Evolutionary conservation across 2,797 vertebrate genomes (phyloP).

Genomic region (Yasuhikotakia modesta): DNA sequence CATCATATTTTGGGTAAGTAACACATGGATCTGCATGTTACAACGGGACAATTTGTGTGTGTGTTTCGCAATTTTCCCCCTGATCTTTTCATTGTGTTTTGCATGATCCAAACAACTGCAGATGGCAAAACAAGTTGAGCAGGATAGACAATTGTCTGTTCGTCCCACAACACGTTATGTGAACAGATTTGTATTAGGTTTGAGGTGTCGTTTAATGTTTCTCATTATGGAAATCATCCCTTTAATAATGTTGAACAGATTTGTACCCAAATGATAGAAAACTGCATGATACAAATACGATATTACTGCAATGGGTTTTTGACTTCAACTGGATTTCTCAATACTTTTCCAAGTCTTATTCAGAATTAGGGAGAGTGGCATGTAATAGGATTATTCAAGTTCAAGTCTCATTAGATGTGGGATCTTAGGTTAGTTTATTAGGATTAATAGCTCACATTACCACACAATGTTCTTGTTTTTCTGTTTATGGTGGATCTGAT

Average conservation of each 20-base stretch:
- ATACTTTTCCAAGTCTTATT: slow-evolving; percentile 4
- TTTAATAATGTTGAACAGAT: background rate
- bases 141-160: background rate
- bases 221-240: background rate
- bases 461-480: background rate
- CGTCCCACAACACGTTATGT: background rate
- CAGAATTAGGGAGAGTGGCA: slow-evolving; percentile 4
- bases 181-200: background rate
- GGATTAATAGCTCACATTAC: background rate
- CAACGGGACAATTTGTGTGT: no score
- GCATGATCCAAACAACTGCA: background rate
- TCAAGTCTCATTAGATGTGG: slow-evolving; percentile 2
- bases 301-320: background rate
- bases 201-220: background rate
- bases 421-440: background rate
- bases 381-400: slow-evolving; percentile 21
- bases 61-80: background rate
- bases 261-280: background rate
- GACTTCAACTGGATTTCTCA: background rate
- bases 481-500: background rate
- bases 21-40: no score
- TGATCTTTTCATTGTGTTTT: slow-evolving; percentile 7
- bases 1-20: slow-evolving; percentile 92
- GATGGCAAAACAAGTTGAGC: slow-evolving; percentile 25
- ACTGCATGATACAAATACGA: background rate